Conservation (phyloP, 2,888 invertebrate species). For the Drosophila algonquin region DNA sequence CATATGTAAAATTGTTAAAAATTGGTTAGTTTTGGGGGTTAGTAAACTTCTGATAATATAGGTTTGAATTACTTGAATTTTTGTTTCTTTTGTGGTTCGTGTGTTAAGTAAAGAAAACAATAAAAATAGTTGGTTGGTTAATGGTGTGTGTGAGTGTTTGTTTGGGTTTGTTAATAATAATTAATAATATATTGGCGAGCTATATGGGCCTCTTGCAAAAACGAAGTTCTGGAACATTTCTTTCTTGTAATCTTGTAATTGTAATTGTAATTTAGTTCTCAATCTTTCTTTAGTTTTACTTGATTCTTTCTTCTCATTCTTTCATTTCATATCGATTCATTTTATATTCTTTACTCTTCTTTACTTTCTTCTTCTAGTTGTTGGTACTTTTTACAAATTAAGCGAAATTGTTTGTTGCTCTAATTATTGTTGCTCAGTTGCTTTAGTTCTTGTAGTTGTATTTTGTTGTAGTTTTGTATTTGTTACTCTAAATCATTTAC, state of each 20-base stretch:
- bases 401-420: slow-evolving; percentile 72
- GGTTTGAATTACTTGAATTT: slow-evolving; percentile 43
- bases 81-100: slow-evolving; percentile 50
- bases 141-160: slow-evolving; percentile 46
- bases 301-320: slow-evolving; percentile 58
- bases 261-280: slow-evolving; percentile 40
- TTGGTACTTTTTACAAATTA: slow-evolving; percentile 81
- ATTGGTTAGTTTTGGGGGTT: slow-evolving; percentile 79
- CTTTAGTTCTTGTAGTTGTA: slow-evolving; percentile 41
- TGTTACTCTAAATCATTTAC: slow-evolving; percentile 66
- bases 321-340: slow-evolving; percentile 58
- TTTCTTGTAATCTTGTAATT: slow-evolving; percentile 36
- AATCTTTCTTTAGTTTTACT: slow-evolving; percentile 52
- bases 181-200: slow-evolving; percentile 84
- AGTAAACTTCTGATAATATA: slow-evolving; percentile 69
- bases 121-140: slow-evolving; percentile 76
- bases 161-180: slow-evolving; percentile 64
- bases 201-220: slow-evolving; percentile 85
- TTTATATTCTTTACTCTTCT: slow-evolving; percentile 38
- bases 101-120: slow-evolving; percentile 71
- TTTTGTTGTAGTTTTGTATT: slow-evolving; percentile 34
- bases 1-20: slow-evolving; percentile 77
- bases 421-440: slow-evolving; percentile 77
- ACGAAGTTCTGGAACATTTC: slow-evolving; percentile 83
- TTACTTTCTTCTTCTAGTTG: slow-evolving; percentile 56